Percentiles rank a stretch among this genome's conserved stretches.
These are phyloP conservation scores for Apodemia hepburni DNA, from an alignment of 2,888 invertebrate species.

Conservation along the genomic window DNA sequence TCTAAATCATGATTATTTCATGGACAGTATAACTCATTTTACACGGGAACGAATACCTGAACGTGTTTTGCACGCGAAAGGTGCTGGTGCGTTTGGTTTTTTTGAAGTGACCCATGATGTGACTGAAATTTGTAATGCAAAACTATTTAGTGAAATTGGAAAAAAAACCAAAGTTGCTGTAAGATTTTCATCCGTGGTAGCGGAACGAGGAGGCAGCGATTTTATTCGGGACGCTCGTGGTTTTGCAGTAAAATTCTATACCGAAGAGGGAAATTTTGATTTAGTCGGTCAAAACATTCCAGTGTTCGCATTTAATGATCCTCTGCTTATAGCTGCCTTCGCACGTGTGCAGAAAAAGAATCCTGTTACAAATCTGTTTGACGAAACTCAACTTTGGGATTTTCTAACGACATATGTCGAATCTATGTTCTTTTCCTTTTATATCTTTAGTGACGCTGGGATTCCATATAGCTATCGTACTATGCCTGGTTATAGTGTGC, in stretches of 20 bases:
- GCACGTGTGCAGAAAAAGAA: constrained; percentile 78
- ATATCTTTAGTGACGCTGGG: constrained; percentile 91
- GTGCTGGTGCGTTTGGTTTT: constrained; percentile 80
- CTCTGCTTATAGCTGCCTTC: constrained; percentile 84
- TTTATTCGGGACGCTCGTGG: constrained; percentile 93
- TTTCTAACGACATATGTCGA: constrained; percentile 77
- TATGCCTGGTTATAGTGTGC: constrained; percentile 95
- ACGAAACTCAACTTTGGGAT: constrained; percentile 68
- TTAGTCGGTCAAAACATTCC: constrained; percentile 94
- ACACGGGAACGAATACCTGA: constrained; percentile 29
- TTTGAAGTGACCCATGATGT: constrained; percentile 93
- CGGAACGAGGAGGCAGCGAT: constrained; percentile 92
- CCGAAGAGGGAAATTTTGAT: constrained; percentile 94
- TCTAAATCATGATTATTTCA: constrained; percentile 17
- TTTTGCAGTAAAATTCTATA: constrained; percentile 94
- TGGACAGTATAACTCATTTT: constrained; percentile 20
- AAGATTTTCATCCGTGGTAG: constrained; percentile 89
- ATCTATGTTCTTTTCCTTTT: constrained; percentile 85
- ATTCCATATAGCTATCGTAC: constrained; percentile 92
- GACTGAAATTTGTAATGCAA: constrained; percentile 86
- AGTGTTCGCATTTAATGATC: constrained; percentile 93
- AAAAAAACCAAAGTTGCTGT: constrained; percentile 88
- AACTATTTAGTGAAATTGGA: constrained; percentile 85
- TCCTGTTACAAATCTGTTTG: constrained; percentile 66
- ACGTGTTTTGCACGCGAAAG: constrained; percentile 19